Evolutionary conservation across 1,140 invertebrate species (phyloP).

Genomic region (Drusus annulatus): DNA sequence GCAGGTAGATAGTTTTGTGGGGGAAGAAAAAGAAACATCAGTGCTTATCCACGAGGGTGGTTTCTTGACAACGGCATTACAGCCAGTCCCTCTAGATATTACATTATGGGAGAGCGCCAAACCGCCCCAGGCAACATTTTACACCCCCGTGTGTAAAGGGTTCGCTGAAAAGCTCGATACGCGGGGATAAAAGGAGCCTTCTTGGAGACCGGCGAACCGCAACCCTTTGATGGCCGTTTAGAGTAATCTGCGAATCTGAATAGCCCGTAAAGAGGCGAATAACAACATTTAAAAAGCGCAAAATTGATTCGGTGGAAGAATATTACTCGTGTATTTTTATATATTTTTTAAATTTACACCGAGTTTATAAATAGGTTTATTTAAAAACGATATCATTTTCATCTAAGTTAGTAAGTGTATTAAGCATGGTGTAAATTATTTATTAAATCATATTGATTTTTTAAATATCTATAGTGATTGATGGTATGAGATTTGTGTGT

Average conservation of each 20-base stretch:
- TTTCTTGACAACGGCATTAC: constrained; percentile 53
- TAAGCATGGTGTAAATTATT: no score
- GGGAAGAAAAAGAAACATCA: constrained; percentile 45
- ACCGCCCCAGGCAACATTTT: constrained; percentile 50
- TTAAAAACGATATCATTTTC: no score
- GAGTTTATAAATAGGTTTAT: no score
- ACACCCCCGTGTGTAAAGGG: constrained; percentile 41
- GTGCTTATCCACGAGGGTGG: constrained; percentile 49
- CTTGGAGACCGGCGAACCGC: neutral
- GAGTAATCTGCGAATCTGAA: constrained; percentile 1
- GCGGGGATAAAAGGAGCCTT: constrained; percentile 25
- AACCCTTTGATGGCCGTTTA: constrained; percentile 21
- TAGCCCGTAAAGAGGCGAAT: constrained; percentile 14
- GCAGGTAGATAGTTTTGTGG: constrained; percentile 6
- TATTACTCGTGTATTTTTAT: no score
- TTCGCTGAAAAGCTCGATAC: constrained; percentile 47
- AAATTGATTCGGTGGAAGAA: no score
- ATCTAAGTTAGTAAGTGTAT: no score
- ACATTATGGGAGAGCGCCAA: constrained; percentile 51
- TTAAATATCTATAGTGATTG: no score
- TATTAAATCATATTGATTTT: no score
- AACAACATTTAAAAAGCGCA: neutral
- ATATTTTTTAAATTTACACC: no score
- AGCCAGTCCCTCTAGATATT: constrained; percentile 50
- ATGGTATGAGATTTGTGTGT: no score